Percentiles rank a stretch among this genome's conserved stretches.
Conservation (phyloP, 2,113 vertebrate genomes). For the Sinocyclocheilus maitianheensis region DNA sequence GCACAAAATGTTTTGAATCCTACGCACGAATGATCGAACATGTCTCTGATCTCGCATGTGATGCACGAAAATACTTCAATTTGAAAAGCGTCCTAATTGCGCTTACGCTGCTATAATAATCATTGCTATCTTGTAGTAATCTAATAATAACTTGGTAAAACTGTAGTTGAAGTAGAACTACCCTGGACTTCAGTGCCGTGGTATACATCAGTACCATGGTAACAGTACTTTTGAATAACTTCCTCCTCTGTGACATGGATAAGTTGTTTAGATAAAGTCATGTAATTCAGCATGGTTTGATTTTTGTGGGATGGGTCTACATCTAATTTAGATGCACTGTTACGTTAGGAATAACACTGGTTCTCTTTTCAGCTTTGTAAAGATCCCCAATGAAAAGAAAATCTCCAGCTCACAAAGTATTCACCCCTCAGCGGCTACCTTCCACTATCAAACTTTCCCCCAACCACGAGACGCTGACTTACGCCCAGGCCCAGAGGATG, state of each 20-base stretch:
- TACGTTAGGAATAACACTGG: background rate
- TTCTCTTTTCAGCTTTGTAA: constrained; percentile 64
- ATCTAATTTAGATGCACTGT: background rate
- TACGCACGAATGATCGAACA: background rate
- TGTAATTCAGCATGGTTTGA: background rate
- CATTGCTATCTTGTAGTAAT: background rate
- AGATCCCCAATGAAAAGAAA: constrained; percentile 89
- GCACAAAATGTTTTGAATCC: background rate
- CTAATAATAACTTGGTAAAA: background rate
- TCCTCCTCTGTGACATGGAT: background rate
- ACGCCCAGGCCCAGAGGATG: constrained; percentile 96
- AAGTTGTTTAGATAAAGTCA: background rate
- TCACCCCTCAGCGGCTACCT: constrained; percentile 83
- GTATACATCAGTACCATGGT: background rate
- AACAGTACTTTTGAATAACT: background rate
- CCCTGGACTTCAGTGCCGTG: background rate
- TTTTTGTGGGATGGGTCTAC: background rate
- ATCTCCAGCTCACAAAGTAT: constrained; percentile 87
- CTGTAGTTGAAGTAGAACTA: background rate
- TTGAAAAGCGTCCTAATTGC: background rate
- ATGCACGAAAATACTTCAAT: background rate
- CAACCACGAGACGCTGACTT: constrained; percentile 90
- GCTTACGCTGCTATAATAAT: background rate
- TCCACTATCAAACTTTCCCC: constrained; percentile 94
- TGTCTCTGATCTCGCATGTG: background rate